These are phyloP conservation scores for Drosophila mimica DNA, from an alignment of 2,888 invertebrate species.

Conservation along the genomic window DNA sequence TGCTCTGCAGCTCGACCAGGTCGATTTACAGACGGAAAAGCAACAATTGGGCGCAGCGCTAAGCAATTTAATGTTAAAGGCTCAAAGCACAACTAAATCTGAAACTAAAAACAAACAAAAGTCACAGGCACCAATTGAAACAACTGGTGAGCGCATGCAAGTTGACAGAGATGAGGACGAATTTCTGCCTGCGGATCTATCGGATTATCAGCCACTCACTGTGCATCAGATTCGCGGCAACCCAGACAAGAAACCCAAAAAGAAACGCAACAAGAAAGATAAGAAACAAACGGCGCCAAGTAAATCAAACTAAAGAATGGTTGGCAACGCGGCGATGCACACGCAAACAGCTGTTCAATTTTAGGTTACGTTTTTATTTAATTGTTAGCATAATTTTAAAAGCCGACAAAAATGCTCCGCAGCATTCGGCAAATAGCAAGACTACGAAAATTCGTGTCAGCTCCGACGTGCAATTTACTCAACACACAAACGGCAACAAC, in stretches of 20 bases:
- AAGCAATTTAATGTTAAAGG: slow-evolving; percentile 54
- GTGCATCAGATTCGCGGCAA: slow-evolving; percentile 74
- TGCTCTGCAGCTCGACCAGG: slow-evolving; percentile 15
- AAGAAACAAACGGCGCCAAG: slow-evolving; percentile 13
- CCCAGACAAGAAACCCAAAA: slow-evolving; percentile 73
- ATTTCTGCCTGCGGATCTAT: slow-evolving; percentile 55
- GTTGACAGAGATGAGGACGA: slow-evolving; percentile 61
- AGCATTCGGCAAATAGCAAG: slow-evolving; percentile 43
- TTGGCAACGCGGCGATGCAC: slow-evolving; percentile 54
- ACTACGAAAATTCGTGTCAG: slow-evolving; percentile 22
- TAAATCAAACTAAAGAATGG: slow-evolving; percentile 26
- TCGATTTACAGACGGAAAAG: slow-evolving; percentile 35
- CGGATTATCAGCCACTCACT: slow-evolving; percentile 63
- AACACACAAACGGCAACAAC: slow-evolving; percentile 6
- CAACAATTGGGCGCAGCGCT: slow-evolving; percentile 55
- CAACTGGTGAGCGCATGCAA: slow-evolving; percentile 29
- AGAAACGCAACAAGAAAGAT: slow-evolving; percentile 66
- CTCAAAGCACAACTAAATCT: neutral
- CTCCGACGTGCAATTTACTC: slow-evolving; percentile 15
- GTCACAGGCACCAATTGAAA: neutral
- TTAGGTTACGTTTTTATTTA: slow-evolving; percentile 56
- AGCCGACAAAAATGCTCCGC: slow-evolving; percentile 56
- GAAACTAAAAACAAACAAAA: neutral
- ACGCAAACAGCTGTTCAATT: slow-evolving; percentile 60
- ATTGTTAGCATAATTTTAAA: slow-evolving; percentile 60